phyloP scores from a whole-genome alignment of 2,888 invertebrate species.

The Esperia sulphurella region DNA sequence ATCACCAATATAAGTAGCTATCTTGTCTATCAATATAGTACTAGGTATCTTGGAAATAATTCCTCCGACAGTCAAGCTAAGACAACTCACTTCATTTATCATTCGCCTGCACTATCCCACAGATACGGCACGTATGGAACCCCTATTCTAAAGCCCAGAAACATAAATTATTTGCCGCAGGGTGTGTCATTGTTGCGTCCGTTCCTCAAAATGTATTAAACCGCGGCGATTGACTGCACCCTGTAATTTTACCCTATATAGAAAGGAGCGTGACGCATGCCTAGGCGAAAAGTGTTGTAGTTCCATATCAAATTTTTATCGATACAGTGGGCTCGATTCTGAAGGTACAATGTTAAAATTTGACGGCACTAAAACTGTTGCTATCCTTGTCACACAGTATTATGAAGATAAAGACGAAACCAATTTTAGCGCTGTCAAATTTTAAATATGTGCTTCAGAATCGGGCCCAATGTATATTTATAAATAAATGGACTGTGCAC shows the following conservation, averaged over 20 bases:
- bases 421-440: no score
- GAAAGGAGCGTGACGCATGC: slow-evolving; percentile 45
- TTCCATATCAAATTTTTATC: not conserved
- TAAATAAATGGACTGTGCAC: no score
- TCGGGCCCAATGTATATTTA: no score
- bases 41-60: no score
- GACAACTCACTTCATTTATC: not conserved
- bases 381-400: no score
- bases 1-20: no score
- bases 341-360: no score
- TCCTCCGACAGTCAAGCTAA: no score
- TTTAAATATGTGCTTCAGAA: no score
- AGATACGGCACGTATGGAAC: slow-evolving; percentile 45
- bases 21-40: no score
- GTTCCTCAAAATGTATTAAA: slow-evolving; percentile 60
- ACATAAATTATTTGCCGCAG: slow-evolving; percentile 62
- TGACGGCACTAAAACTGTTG: no score
- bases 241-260: slow-evolving; percentile 18
- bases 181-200: slow-evolving; percentile 58
- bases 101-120: slow-evolving; percentile 22
- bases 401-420: no score
- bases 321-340: not conserved
- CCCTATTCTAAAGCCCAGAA: slow-evolving; percentile 39
- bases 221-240: slow-evolving; percentile 70
- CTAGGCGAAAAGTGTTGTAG: slow-evolving; percentile 28